Conservation (phyloP, 2,797 vertebrate genomes). For the Chiroxiphia lanceolata region DNA sequence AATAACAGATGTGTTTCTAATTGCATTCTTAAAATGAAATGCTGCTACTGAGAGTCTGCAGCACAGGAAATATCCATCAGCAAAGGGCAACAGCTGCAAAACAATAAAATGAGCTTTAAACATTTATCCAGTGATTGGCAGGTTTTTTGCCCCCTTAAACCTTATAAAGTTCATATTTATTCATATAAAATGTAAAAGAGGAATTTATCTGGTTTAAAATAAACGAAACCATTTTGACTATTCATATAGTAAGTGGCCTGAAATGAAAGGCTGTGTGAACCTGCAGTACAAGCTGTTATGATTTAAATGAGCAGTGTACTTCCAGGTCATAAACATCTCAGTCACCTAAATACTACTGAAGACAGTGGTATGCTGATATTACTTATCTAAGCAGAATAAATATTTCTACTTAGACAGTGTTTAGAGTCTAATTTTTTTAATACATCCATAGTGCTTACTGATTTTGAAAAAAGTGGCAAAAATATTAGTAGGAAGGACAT, state of each 20-base stretch:
- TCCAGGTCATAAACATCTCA: neutral
- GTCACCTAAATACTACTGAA: neutral
- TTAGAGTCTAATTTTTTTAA: neutral
- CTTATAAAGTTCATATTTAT: constrained; percentile 55
- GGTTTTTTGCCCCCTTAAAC: constrained; percentile 20
- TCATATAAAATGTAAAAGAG: constrained; percentile 47
- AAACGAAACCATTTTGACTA: neutral
- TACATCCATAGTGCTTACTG: neutral
- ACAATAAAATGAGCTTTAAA: constrained; percentile 68
- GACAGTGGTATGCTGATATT: neutral
- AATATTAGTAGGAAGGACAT: neutral
- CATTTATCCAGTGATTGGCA: constrained; percentile 48
- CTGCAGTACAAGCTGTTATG: neutral
- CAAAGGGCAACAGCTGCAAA: constrained; percentile 67
- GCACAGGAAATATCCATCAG: constrained; percentile 57
- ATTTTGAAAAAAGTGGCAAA: neutral
- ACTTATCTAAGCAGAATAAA: neutral
- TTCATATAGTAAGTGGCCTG: neutral
- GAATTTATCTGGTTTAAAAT: constrained; percentile 1
- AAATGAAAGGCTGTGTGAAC: neutral
- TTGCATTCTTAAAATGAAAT: constrained; percentile 66
- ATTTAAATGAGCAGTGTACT: neutral
- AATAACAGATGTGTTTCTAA: constrained; percentile 70
- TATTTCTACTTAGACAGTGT: neutral
- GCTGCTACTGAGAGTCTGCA: constrained; percentile 41